These are phyloP conservation scores for Hipposideros armiger DNA, from an alignment of 2,113 vertebrate species.

Conservation along the genomic window DNA sequence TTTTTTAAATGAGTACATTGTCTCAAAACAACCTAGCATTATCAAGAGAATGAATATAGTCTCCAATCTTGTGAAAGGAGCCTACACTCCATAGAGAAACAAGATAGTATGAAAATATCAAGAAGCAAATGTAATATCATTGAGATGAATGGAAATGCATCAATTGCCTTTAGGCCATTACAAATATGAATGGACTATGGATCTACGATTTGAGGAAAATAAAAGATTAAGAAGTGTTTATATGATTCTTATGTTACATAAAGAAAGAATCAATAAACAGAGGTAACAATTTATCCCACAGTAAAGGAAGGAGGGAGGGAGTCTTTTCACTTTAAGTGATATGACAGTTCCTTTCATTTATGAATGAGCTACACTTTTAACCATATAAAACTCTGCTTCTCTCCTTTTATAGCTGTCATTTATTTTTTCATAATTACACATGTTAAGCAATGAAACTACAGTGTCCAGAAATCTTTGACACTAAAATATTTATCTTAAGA, in stretches of 20 bases:
- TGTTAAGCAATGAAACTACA: constrained; percentile 69
- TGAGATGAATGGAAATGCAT: not conserved
- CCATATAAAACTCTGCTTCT: constrained; percentile 45
- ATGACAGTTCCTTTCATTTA: constrained; percentile 51
- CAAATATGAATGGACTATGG: constrained; percentile 29
- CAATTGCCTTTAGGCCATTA: not conserved
- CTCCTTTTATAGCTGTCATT: constrained; percentile 49
- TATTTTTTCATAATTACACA: constrained; percentile 58
- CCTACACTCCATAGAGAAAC: not conserved
- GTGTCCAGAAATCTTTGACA: not conserved
- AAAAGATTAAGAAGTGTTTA: not conserved
- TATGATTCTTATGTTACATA: not conserved
- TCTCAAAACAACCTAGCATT: not conserved
- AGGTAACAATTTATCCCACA: constrained; percentile 65
- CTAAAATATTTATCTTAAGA: constrained; percentile 44
- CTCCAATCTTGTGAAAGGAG: not conserved
- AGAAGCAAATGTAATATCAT: not conserved
- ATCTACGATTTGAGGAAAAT: not conserved
- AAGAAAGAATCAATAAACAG: constrained; percentile 61
- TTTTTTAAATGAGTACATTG: not conserved
- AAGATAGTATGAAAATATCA: not conserved
- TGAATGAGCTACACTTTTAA: constrained; percentile 38
- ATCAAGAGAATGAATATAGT: not conserved
- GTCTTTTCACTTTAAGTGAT: constrained; percentile 51
- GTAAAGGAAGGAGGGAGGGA: constrained; percentile 53